Evolutionary conservation across 1,140 invertebrate genomes (phyloP), one percentile per base, ranked within the genome.

Genomic region (Cephus cinctus): DNA sequence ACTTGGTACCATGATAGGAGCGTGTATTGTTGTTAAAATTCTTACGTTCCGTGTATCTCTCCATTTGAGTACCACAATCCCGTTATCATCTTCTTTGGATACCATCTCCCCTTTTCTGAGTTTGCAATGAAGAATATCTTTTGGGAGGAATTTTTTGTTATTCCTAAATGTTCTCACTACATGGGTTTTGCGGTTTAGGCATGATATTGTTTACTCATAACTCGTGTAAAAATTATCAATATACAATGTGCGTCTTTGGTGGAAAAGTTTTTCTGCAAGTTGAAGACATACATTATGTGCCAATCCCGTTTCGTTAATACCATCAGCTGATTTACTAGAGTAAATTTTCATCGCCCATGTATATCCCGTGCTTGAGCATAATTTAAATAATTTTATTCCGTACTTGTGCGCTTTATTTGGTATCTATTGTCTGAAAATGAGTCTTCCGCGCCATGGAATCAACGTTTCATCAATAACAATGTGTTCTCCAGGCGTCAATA

Each of bases 141-240:
- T 49, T 43, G 41, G 31, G 11, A 59, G 9, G 41, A 23, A 55
- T 57, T 66, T 71, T 44, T 72, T 51, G 52, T 75, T 75, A 53
- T 57, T 56, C 44, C 65, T 50, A 42, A 80, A 35, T 49, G 73
- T 80, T 43, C 78, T 71, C 47, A 71, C 56, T 21, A 73, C 56
- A 69, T 79, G 67, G 3, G 68, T 80, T 53, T 79, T 61, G 49
- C 61, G 64, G 14, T 57, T 43, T 45, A 77, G 47, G 25, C 44
- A 47, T 43, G 16, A 32, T 54, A 32, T 49, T 1, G 44, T 38
- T 56, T 45, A 53, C n/a, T 50, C 39, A 35, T 48, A 43, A 35
- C 43, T 59, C 31, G 51, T 65, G 21, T 60, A 57, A 42, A 52
- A 58, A 48, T 59, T 65, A 20, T 64, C 56, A 41, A 52, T 43